Conservation (phyloP, 37 sponge, comb jelly and placozoan species). For the Eunapius fragilis region DNA sequence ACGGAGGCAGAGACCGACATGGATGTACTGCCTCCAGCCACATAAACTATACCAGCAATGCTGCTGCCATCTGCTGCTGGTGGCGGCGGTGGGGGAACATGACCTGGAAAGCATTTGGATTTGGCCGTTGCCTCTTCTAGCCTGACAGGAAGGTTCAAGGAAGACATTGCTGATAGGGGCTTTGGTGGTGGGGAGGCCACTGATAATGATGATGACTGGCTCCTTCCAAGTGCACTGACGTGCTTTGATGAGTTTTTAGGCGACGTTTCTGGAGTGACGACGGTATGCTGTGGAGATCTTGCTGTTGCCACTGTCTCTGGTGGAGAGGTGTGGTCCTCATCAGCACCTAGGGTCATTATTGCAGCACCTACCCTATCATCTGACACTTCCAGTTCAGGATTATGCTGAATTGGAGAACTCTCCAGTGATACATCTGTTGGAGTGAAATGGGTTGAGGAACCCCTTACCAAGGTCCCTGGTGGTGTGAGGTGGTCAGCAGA, state of each 20-base stretch:
- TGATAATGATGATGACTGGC: no score
- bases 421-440: neutral
- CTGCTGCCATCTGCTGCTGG: neutral
- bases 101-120: neutral
- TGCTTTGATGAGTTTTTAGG: neutral
- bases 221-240: neutral
- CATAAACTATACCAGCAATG: neutral
- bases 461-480: neutral
- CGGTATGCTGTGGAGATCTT: neutral
- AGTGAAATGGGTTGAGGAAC: neutral
- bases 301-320: neutral
- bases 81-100: neutral
- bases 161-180: neutral
- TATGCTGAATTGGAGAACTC: neutral
- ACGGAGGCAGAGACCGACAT: constrained; percentile 1
- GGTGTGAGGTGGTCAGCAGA: neutral
- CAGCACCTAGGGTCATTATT: neutral
- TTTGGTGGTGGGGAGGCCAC: neutral
- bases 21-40: constrained; percentile 9
- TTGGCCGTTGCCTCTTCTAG: neutral
- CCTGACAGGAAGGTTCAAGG: neutral
- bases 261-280: neutral
- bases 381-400: neutral
- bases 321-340: neutral
- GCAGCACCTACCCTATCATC: neutral